These are phyloP conservation scores for Phortica variegata DNA, from an alignment of 1,140 invertebrate genomes.

Conservation along the genomic window DNA sequence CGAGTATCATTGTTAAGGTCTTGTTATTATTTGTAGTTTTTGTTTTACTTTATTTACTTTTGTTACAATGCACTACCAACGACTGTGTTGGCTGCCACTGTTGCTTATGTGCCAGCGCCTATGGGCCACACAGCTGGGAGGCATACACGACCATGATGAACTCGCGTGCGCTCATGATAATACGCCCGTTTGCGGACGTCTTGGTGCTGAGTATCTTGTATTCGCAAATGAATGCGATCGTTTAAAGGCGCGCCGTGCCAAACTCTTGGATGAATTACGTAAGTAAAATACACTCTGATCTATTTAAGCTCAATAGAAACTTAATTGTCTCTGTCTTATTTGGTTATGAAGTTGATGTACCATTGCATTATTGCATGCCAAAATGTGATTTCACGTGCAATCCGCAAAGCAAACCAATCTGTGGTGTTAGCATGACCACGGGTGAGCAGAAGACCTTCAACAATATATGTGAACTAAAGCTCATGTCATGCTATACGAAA, in stretches of 20 bases:
- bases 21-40: too few species aligned
- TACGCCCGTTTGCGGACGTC: conserved; percentile 29
- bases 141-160: conserved; percentile 9
- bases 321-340: neutral
- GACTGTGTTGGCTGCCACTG: neutral
- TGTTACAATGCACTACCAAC: too few species aligned
- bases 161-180: conserved; percentile 31
- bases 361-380: conserved; percentile 28
- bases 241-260: conserved; percentile 30
- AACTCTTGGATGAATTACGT: conserved; percentile 28
- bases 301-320: neutral
- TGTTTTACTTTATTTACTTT: too few species aligned
- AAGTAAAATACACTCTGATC: conserved; percentile 9
- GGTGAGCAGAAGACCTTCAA: conserved; percentile 25
- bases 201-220: conserved; percentile 27
- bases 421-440: conserved; percentile 22
- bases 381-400: conserved; percentile 31
- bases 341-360: conserved; percentile 22
- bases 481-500: conserved; percentile 29
- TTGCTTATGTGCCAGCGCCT: too few species aligned
- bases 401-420: conserved; percentile 20
- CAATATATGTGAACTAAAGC: conserved; percentile 35
- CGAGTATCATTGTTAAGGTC: too few species aligned
- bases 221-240: conserved; percentile 43
- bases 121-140: neutral